phyloP scores from a whole-genome alignment of 2,797 vertebrate species.

The Pelochelys cantorii region DNA sequence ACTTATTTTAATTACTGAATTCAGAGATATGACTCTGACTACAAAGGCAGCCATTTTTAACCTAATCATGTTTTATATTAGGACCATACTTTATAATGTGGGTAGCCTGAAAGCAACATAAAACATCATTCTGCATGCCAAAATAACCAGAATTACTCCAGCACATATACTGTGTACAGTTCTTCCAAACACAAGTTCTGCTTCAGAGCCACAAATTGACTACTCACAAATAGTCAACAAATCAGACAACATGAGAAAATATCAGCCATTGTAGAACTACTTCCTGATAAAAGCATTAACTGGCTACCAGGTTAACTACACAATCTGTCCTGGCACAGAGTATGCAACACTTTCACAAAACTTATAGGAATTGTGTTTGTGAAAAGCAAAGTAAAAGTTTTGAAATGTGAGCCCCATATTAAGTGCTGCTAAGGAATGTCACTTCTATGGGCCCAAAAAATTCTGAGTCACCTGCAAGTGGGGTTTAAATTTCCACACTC shows the following conservation, averaged over 20 bases:
- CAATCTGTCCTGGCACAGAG: not conserved
- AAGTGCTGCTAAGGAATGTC: not conserved
- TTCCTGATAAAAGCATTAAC: not conserved
- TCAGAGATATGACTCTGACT: constrained; percentile 5
- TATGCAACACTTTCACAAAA: not conserved
- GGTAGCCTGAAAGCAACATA: constrained; percentile 38
- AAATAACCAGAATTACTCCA: constrained; percentile 55
- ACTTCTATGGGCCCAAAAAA: accelerated
- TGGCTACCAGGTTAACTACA: not conserved
- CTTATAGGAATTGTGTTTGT: not conserved
- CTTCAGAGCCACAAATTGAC: constrained; percentile 2
- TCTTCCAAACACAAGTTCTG: constrained; percentile 16
- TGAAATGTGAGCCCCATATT: not conserved
- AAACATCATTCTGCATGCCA: constrained; percentile 42
- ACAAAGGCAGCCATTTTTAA: constrained; percentile 34
- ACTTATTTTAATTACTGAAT: not conserved
- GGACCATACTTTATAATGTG: constrained; percentile 30
- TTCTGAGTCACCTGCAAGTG: too few relatives aligned
- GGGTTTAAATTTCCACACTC: not conserved
- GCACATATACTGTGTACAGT: constrained; percentile 13
- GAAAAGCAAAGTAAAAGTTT: not conserved
- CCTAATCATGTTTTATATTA: constrained; percentile 28
- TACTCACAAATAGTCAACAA: not conserved
- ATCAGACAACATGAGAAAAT: not conserved
- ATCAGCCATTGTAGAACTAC: not conserved